Evolutionary conservation across 2,888 invertebrate species (phyloP).

Genomic region (Hoplodrina blanda): DNA sequence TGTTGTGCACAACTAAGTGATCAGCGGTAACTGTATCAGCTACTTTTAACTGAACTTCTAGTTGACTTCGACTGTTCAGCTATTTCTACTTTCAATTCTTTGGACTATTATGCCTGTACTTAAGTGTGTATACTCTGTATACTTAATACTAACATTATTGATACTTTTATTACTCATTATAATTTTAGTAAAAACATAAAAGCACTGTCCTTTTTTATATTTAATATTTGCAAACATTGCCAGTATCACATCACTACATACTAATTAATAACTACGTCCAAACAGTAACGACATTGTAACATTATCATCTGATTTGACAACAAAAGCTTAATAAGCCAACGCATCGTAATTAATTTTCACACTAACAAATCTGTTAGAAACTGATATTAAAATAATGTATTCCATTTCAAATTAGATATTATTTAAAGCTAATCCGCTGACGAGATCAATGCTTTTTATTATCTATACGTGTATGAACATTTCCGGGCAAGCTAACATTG

Average conservation of each 20-base stretch:
- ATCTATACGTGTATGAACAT: constrained; percentile 16
- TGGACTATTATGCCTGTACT: too few species aligned
- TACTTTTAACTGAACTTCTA: constrained; percentile 21
- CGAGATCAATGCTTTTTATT: constrained; percentile 23
- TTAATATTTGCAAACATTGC: not conserved
- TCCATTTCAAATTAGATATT: constrained; percentile 32
- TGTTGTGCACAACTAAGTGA: constrained; percentile 46
- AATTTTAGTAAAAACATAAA: not conserved
- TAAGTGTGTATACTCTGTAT: too few species aligned
- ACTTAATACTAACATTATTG: too few species aligned
- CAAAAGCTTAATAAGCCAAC: constrained; percentile 28
- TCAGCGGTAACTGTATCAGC: constrained; percentile 39
- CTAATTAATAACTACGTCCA: constrained; percentile 9
- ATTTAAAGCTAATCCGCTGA: constrained; percentile 30
- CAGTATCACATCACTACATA: not conserved
- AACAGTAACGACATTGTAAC: constrained; percentile 5
- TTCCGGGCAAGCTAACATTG: not conserved
- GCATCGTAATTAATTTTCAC: constrained; percentile 41
- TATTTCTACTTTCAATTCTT: too few species aligned
- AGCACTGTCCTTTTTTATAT: too few species aligned
- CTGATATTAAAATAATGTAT: constrained; percentile 41
- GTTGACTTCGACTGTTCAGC: not conserved
- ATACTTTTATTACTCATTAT: not conserved
- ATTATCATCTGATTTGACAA: constrained; percentile 18
- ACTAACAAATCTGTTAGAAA: constrained; percentile 31